These are phyloP conservation scores for Caerostris darwini DNA, from an alignment of 1,140 invertebrate species.

Conservation along the genomic window DNA sequence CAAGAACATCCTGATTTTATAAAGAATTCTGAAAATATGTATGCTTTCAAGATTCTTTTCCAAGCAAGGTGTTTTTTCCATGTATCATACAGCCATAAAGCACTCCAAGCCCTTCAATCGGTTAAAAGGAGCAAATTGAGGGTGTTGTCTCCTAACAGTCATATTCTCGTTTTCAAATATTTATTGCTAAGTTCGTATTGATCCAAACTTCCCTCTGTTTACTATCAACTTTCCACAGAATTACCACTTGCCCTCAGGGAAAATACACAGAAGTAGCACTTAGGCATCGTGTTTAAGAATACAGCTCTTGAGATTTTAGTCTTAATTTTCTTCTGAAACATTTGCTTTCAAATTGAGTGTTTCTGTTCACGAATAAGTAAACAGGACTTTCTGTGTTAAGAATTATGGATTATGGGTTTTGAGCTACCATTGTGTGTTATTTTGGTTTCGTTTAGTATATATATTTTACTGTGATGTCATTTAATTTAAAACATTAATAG, in stretches of 20 bases:
- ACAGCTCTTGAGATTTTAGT: background rate
- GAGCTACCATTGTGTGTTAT: no score
- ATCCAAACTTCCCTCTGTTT: conserved; percentile 1
- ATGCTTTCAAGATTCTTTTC: no score
- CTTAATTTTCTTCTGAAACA: conserved; percentile 9
- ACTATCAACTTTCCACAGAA: background rate
- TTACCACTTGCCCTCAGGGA: background rate
- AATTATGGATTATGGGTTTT: background rate
- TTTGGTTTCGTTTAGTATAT: no score
- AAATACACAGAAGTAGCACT: background rate
- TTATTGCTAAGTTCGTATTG: background rate
- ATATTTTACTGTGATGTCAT: no score
- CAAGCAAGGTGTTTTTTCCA: background rate
- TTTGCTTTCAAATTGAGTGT: background rate
- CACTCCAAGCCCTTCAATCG: background rate
- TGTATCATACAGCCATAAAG: background rate
- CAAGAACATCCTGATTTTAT: no score
- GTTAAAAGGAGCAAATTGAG: background rate
- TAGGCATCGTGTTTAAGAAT: background rate
- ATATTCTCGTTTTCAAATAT: conserved; percentile 5
- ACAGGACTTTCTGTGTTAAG: conserved; percentile 3
- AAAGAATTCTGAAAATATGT: no score
- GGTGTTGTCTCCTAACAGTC: background rate
- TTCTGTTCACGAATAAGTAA: background rate
- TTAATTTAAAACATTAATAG: no score